Percentiles rank a stretch among this genome's conserved stretches.
phyloP scores from a whole-genome alignment of 2,113 vertebrate species.

The Emydocephalus ijimae region DNA sequence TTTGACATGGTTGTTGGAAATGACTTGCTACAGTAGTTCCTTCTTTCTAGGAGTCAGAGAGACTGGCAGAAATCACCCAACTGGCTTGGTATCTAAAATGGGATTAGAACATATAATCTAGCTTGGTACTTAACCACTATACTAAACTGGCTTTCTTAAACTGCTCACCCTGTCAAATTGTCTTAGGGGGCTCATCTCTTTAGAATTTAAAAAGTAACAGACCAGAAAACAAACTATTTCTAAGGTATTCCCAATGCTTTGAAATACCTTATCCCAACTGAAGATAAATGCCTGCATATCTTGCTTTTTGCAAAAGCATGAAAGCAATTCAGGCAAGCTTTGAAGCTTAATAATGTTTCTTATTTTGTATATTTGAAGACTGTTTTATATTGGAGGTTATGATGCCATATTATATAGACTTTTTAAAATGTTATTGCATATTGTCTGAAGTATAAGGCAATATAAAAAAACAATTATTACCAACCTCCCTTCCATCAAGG shows the following conservation, averaged over 20 bases:
- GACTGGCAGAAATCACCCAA: background rate
- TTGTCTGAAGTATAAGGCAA: background rate
- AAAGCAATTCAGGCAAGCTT: background rate
- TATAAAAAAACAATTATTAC: background rate
- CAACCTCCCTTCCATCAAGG: too few species aligned
- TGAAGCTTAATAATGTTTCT: background rate
- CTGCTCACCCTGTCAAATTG: background rate
- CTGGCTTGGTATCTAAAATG: background rate
- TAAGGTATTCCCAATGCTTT: background rate
- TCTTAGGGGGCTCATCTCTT: background rate
- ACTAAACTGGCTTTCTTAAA: background rate
- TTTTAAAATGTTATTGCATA: background rate
- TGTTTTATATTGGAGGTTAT: background rate
- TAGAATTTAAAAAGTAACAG: background rate
- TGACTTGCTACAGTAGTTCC: background rate
- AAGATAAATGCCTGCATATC: background rate
- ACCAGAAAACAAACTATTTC: background rate
- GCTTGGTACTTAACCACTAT: background rate
- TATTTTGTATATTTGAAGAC: background rate
- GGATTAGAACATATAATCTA: background rate
- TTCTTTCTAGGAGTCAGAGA: background rate
- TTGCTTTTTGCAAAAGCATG: background rate
- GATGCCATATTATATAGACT: background rate
- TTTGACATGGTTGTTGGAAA: background rate
- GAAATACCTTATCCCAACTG: background rate